Evolutionary conservation across 2,797 vertebrate species (phyloP).

Genomic region (Salarias fasciatus): DNA sequence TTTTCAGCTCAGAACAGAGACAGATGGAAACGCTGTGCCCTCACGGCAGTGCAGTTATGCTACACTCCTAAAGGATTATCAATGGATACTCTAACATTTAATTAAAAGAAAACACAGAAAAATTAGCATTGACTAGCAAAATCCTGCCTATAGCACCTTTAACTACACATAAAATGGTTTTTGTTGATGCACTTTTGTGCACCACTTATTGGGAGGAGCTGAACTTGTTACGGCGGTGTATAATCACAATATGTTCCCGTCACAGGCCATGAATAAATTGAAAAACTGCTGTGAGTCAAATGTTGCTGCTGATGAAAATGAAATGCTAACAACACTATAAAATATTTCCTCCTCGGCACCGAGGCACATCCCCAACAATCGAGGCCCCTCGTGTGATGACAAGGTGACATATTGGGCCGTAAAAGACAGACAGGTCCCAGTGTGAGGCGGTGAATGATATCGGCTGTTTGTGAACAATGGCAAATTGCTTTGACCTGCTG

Average conservation of each 20-base stretch:
- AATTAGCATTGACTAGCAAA: too few species aligned
- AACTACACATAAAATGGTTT: too few species aligned
- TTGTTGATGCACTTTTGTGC: too few species aligned
- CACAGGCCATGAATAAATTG: neutral
- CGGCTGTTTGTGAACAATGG: slow-evolving; percentile 45
- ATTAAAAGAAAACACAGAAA: too few species aligned
- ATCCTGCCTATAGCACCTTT: too few species aligned
- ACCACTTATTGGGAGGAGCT: neutral
- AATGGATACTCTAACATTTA: too few species aligned
- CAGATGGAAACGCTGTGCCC: too few species aligned
- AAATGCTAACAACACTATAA: slow-evolving; percentile 1
- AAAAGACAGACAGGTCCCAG: slow-evolving; percentile 38
- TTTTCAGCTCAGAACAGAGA: too few species aligned
- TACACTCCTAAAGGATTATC: too few species aligned
- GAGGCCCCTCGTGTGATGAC: slow-evolving; percentile 15
- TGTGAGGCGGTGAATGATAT: slow-evolving; percentile 15
- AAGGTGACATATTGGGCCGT: slow-evolving; percentile 33
- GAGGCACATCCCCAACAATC: slow-evolving; percentile 20
- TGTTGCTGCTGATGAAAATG: slow-evolving; percentile 11
- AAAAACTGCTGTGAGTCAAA: neutral
- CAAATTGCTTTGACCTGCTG: slow-evolving; percentile 63
- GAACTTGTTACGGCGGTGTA: neutral
- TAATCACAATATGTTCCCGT: neutral
- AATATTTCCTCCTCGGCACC: neutral
- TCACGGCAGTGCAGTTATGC: too few species aligned